phyloP scores from a whole-genome alignment of 2,797 vertebrate species.

The Enteromius fasciolatus region DNA sequence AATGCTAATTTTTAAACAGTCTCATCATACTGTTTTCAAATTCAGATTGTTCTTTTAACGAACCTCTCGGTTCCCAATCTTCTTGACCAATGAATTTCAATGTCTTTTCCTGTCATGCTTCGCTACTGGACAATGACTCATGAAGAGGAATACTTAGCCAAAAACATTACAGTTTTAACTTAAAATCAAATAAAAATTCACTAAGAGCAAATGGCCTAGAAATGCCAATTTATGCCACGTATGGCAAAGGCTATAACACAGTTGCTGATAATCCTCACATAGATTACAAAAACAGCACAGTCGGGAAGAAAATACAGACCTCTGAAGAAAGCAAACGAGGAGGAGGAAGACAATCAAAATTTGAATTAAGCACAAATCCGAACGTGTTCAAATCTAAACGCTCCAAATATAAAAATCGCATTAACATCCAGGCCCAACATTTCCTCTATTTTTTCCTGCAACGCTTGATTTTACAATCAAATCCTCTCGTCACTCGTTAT shows the following conservation, averaged over 20 bases:
- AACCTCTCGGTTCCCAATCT: neutral
- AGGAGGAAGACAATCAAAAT: neutral
- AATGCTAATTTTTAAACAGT: neutral
- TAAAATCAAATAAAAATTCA: neutral
- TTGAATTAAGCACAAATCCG: neutral
- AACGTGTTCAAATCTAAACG: neutral
- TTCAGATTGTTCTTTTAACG: neutral
- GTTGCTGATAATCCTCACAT: neutral
- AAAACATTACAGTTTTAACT: neutral
- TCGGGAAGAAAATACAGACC: neutral
- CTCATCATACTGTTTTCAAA: neutral
- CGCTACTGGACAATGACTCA: neutral
- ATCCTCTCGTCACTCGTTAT: neutral
- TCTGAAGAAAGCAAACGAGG: neutral
- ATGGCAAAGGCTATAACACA: neutral
- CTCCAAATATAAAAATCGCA: neutral
- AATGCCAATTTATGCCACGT: neutral
- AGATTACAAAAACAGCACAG: neutral
- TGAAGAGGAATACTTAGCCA: neutral
- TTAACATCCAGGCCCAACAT: neutral
- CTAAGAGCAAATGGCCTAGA: neutral
- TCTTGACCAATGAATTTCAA: neutral
- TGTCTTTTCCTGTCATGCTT: neutral
- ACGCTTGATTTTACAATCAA: neutral
- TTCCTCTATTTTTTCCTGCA: neutral